A percentile compares a stretch with the other conserved stretches of the same genome.
phyloP scores from a whole-genome alignment of 2,113 vertebrate species.

The Apeltes quadracus region DNA sequence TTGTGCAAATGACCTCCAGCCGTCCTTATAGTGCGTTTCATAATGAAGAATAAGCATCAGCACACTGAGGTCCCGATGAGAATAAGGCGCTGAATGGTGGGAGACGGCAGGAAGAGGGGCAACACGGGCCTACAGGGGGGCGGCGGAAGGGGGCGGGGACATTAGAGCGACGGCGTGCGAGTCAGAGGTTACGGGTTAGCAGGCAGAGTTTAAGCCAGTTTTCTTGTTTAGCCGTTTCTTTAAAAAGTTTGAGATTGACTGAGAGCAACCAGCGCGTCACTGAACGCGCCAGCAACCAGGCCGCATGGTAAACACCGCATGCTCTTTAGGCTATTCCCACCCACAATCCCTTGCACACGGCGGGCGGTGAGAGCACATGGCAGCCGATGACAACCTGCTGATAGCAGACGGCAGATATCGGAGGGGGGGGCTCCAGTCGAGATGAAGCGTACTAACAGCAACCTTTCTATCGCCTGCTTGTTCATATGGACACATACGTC shows the following conservation, averaged over 20 bases:
- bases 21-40: too few relatives aligned
- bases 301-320: too few relatives aligned
- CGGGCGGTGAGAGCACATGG: too few relatives aligned
- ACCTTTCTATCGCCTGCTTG: too few relatives aligned
- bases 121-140: constrained; percentile 13
- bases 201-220: too few relatives aligned
- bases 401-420: not conserved
- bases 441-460: too few relatives aligned
- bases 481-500: too few relatives aligned
- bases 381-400: not conserved
- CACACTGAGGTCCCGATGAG: too few relatives aligned
- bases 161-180: constrained; percentile 36
- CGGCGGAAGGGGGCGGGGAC: constrained; percentile 17
- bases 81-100: too few relatives aligned
- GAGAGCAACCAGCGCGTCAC: not conserved
- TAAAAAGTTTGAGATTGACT: not conserved
- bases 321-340: not conserved
- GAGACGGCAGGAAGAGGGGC: constrained; percentile 10
- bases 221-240: not conserved
- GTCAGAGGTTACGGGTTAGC: too few relatives aligned
- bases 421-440: too few relatives aligned
- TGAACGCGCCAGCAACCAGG: not conserved
- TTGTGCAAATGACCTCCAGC: not conserved
- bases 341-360: constrained; percentile 4
- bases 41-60: not conserved